These are phyloP conservation scores for Gobius niger DNA, from an alignment of 2,113 vertebrate species.

Conservation along the genomic window DNA sequence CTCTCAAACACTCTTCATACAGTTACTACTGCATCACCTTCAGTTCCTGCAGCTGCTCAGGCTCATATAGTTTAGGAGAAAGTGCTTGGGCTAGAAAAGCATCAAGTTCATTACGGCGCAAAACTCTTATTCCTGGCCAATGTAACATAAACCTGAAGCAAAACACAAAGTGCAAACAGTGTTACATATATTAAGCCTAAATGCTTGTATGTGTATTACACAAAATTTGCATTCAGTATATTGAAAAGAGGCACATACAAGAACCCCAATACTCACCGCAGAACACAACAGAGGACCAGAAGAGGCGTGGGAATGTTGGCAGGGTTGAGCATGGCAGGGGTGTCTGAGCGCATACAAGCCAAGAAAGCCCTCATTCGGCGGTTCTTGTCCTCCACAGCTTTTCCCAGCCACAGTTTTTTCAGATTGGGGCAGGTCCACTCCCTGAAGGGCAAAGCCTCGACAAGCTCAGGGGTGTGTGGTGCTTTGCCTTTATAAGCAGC, in stretches of 20 bases:
- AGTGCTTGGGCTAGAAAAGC: conserved; percentile 95
- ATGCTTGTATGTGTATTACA: conserved; percentile 1
- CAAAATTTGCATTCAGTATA: conserved; percentile 2
- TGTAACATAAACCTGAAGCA: conserved; percentile 93
- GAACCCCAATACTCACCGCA: conserved; percentile 81
- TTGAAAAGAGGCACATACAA: neutral
- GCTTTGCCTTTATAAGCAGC: conserved; percentile 96
- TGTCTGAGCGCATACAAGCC: conserved; percentile 95
- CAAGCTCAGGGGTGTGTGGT: conserved; percentile 93
- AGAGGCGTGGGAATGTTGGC: conserved; percentile 90
- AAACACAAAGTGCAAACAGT: conserved; percentile 68
- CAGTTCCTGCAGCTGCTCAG: conserved; percentile 96
- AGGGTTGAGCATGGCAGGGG: conserved; percentile 94
- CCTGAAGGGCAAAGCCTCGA: conserved; percentile 92
- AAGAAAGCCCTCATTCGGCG: conserved; percentile 92
- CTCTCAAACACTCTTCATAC: conserved; percentile 60
- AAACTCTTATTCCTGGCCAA: conserved; percentile 94
- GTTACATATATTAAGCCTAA: conserved; percentile 41
- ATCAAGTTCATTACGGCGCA: conserved; percentile 94
- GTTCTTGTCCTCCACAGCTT: conserved; percentile 95
- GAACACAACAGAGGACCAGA: conserved; percentile 94
- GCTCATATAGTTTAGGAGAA: conserved; percentile 96
- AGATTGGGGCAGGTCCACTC: conserved; percentile 97
- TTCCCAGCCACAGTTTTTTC: conserved; percentile 94
- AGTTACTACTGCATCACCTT: conserved; percentile 83